These are phyloP conservation scores for Sciurus carolinensis DNA, from an alignment of 2,797 vertebrate species.

Conservation along the genomic window DNA sequence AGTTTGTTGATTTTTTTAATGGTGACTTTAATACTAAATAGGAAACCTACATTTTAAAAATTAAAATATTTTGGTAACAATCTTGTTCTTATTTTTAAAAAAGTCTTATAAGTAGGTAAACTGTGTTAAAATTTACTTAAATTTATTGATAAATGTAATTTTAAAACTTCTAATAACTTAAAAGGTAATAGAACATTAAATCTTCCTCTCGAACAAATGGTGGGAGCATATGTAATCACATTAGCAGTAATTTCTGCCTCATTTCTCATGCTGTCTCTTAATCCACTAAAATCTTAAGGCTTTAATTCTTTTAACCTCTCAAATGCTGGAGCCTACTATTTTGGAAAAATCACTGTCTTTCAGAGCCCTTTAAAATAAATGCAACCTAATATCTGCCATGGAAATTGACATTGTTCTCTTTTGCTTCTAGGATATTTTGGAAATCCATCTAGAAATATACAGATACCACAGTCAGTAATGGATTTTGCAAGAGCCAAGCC, in stretches of 20 bases:
- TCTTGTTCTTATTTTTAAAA: constrained; percentile 61
- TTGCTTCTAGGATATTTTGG: constrained; percentile 88
- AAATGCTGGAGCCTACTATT: constrained; percentile 49
- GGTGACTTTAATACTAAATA: constrained; percentile 37
- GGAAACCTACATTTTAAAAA: constrained; percentile 38
- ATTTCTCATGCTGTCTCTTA: constrained; percentile 53
- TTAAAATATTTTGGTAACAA: constrained; percentile 51
- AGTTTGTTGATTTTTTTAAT: constrained; percentile 40
- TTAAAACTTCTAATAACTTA: constrained; percentile 28
- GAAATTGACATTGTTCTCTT: constrained; percentile 51
- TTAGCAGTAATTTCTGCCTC: constrained; percentile 8
- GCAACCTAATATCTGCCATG: background rate
- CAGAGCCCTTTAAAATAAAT: constrained; percentile 20
- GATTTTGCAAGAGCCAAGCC: constrained; percentile 87
- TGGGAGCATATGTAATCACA: background rate
- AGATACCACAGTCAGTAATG: constrained; percentile 88
- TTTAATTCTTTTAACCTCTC: constrained; percentile 51
- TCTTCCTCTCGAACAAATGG: background rate
- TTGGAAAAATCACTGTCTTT: constrained; percentile 47
- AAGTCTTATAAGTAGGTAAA: constrained; percentile 51
- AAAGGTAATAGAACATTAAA: constrained; percentile 29
- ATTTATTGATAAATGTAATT: constrained; percentile 51
- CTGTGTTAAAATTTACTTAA: constrained; percentile 14
- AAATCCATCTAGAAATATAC: constrained; percentile 86
- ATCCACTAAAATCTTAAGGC: constrained; percentile 26